Base-by-base conservation (phyloP, 2,888 invertebrate genomes). In the Dicyrtoma fusca region DNA sequence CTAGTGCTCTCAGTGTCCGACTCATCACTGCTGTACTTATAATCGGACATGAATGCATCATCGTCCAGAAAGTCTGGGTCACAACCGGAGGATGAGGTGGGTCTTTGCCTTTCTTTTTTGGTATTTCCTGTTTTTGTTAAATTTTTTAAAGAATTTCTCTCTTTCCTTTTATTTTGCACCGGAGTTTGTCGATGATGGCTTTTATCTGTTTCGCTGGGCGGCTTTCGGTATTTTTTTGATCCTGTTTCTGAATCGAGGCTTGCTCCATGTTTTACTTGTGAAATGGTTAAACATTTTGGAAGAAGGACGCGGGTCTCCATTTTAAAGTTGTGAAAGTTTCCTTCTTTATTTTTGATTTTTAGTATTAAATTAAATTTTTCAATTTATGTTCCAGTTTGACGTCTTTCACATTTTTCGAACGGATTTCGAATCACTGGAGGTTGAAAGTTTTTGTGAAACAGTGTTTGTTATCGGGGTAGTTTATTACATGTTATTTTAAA, bases 301-400 rank as follows among this genome's bases (percentile, higher is more conserved):
- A 75, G 69, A 21, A 78, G 72, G 53, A 78, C 62, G 23, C 77
- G 53, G 0, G 76, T 75, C 59, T 78, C 77, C 77, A 78, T 77
- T 61, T 61, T 19, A 17, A 8, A 42, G 4, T n/a, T 51, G 6
- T 53, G 53, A 1, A 53, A 1, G 6, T 17, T 19, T 53, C 21
- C 11, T 17, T 17, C 11, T 1, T 1, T 11, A 21, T 53, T 19
- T 11, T 8, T 6, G 17, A 5, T 42, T 42, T 34, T 25, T 14
- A 61, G 10, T 6, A 26, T 42, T 10, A 23, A 57, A 17, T 51
- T 6, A 55, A 19, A 19, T 6, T 55, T 8, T 55, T 55, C 19
- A 21, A 55, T 21, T 55, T 55, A 4, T 11, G 21, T 21, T 6
- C 53, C 8, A 21, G n/a, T n/a, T n/a, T 11, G 51, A 21, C 4